Percentiles rank a stretch among this genome's conserved stretches.
phyloP scores from a whole-genome alignment of 1,140 invertebrate genomes.

The Heliothis subflexa region DNA sequence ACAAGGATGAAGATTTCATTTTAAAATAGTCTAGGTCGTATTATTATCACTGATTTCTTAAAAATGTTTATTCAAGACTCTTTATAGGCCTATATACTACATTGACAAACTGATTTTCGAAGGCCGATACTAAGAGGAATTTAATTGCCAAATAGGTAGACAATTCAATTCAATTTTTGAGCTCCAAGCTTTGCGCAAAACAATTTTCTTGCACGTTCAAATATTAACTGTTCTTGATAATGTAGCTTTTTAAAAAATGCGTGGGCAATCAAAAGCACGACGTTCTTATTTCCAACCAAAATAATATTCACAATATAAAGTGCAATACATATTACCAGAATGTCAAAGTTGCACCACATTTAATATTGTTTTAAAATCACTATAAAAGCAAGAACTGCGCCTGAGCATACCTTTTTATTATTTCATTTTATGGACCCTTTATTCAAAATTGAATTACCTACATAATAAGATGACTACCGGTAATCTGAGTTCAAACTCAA shows the following conservation, averaged over 20 bases:
- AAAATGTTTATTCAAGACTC: too few species aligned
- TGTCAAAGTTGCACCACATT: slow-evolving; percentile 21
- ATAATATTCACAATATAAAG: slow-evolving; percentile 6
- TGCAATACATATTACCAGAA: slow-evolving; percentile 19
- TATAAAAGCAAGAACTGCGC: neutral
- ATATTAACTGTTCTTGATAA: neutral
- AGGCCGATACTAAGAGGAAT: too few species aligned
- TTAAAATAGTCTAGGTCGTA: too few species aligned
- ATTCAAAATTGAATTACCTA: neutral
- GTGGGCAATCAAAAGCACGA: neutral
- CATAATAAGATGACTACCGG: too few species aligned
- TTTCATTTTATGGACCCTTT: neutral
- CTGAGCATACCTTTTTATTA: neutral
- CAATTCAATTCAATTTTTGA: too few species aligned
- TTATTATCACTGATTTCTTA: too few species aligned
- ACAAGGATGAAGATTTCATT: too few species aligned
- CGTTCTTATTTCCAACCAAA: neutral
- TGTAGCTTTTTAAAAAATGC: neutral
- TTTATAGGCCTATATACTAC: too few species aligned
- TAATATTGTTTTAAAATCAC: neutral
- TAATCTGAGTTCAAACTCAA: too few species aligned
- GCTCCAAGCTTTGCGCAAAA: too few species aligned
- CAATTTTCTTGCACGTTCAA: neutral
- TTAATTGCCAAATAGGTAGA: too few species aligned
- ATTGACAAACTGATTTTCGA: too few species aligned